phyloP scores from a whole-genome alignment of 2,797 vertebrate species.

The Chromobotia macracanthus region DNA sequence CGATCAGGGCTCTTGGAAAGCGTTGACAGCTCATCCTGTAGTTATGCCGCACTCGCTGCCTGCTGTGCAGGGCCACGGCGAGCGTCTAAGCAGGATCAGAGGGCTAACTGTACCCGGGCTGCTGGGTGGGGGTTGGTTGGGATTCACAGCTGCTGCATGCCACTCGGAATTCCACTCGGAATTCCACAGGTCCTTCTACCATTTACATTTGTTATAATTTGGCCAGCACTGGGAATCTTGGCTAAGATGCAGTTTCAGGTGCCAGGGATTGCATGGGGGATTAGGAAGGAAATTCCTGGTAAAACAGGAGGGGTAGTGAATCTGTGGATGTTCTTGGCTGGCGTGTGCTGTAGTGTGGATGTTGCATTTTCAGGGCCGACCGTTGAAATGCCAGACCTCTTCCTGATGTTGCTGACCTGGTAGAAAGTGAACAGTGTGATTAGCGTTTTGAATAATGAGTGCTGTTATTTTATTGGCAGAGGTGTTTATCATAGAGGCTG shows the following conservation, averaged over 20 bases:
- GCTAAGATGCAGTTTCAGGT: constrained; percentile 67
- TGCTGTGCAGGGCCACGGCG: constrained; percentile 41
- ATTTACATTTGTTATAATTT: constrained; percentile 43
- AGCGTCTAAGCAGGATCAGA: constrained; percentile 43
- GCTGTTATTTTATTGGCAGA: constrained; percentile 65
- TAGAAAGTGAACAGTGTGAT: background rate
- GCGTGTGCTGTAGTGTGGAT: constrained; percentile 12
- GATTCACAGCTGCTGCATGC: constrained; percentile 44
- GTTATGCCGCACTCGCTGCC: constrained; percentile 54
- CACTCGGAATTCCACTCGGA: constrained; percentile 18
- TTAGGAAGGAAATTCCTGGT: constrained; percentile 71
- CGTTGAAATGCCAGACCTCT: background rate
- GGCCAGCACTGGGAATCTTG: constrained; percentile 61
- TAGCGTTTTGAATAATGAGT: constrained; percentile 40
- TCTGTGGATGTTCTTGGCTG: background rate
- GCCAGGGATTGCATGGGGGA: constrained; percentile 70
- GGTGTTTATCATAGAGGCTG: constrained; percentile 30
- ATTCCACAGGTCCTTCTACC: constrained; percentile 25
- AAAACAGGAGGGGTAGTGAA: constrained; percentile 52
- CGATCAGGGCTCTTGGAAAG: constrained; percentile 60
- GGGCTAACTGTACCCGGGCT: background rate
- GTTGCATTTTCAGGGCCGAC: constrained; percentile 35
- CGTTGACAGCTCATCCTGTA: constrained; percentile 63
- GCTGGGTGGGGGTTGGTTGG: constrained; percentile 22
- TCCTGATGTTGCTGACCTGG: background rate